Base-by-base conservation (phyloP, 2,113 vertebrate genomes). In the Maccullochella peelii region DNA sequence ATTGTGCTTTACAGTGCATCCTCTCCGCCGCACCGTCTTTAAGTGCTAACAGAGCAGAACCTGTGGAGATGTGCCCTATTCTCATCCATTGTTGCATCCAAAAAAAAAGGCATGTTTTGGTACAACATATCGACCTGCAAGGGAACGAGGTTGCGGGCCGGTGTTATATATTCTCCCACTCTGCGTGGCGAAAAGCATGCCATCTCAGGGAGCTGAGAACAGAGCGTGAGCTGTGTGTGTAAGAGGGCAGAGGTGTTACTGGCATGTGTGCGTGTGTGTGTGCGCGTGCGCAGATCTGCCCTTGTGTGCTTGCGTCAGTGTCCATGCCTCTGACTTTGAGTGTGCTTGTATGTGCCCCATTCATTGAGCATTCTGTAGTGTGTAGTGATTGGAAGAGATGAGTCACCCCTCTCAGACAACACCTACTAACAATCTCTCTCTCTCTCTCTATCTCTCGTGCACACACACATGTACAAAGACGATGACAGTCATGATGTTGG, bases 391-490 rank as follows among this genome's bases (percentile, higher is more conserved):
- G 77, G 74, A 70, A 70, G 79, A 83, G 89, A 93, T 94, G 93
- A 94, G 83, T 93, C 94, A 94, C 86, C 80, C 36, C 73, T 74
- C 71, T 61, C 83, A 80, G 84, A 89, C 88, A 89, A 86, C 89
- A 88, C 88, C 90, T 84, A 86, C 78, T 72, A 65, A 63, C 73
- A 80, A 49, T 74, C 72, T 50, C 68, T 55, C 80, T 61, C 44
- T 73, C 66, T 50, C 8, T 42, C 15, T 23, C 30, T 55, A 11
- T 25, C 78, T 38, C 40, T n/a, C 50, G 0, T 15, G 2, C 6
- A 68, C 66, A 65, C 11, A 25, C 71, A 23, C 33, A 73, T 4
- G 23, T 21, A 21, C 30, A 67, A 67, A 81, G 27, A 59, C 11
- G 18, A 78, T 52, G 50, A 61, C 66, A 33, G 54, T 21, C 54